phyloP scores from a whole-genome alignment of 1,140 invertebrate species.

The Aphis craccivora region DNA sequence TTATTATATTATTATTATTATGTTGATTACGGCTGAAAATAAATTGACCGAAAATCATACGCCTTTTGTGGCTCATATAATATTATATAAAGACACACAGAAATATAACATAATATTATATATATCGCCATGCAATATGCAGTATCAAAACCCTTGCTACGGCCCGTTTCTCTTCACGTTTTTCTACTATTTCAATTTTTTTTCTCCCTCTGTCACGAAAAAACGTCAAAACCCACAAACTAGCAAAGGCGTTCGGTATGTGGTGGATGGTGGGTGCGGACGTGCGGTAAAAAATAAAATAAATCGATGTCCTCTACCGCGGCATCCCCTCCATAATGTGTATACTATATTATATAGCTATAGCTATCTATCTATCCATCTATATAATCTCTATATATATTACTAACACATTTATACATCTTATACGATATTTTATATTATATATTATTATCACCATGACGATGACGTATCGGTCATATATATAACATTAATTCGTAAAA shows the following conservation, averaged over 20 bases:
- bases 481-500: neutral
- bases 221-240: neutral
- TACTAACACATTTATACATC: neutral
- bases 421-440: neutral
- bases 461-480: neutral
- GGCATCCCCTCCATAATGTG: neutral
- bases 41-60: neutral
- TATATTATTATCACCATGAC: neutral
- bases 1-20: no score
- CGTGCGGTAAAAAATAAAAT: slow-evolving; percentile 16
- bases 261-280: neutral
- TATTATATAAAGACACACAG: neutral
- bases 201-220: neutral
- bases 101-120: neutral
- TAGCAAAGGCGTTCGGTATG: neutral
- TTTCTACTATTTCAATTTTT: neutral
- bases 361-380: neutral
- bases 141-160: neutral
- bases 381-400: neutral
- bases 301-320: neutral
- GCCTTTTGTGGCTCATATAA: neutral
- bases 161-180: neutral
- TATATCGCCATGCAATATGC: neutral
- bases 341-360: neutral
- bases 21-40: neutral